phyloP scores from a whole-genome alignment of 2,113 vertebrate species.

The Ochotona princeps region DNA sequence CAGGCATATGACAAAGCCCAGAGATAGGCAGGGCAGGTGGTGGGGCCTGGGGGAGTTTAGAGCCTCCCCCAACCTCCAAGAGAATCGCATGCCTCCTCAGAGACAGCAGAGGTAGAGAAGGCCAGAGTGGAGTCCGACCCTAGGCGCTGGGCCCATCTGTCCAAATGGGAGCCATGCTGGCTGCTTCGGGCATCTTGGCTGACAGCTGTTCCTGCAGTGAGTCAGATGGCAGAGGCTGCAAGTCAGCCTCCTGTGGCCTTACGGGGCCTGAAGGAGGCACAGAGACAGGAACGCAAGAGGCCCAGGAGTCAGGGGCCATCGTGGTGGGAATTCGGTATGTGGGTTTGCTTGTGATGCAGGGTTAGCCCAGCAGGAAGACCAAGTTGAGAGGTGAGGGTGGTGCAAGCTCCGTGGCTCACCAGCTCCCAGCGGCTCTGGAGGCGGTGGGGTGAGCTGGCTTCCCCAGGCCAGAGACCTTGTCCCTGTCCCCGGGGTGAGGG shows the following conservation, averaged over 20 bases:
- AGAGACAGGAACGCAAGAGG: not conserved
- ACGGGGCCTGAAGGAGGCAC: not conserved
- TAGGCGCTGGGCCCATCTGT: conserved; percentile 34
- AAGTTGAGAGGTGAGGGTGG: not conserved
- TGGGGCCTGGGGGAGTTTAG: not conserved
- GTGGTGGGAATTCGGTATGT: fast-evolving
- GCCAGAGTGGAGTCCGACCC: not conserved
- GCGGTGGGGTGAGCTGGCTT: too few species aligned
- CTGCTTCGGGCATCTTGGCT: not conserved
- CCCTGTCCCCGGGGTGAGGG: not conserved
- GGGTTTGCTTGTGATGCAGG: not conserved
- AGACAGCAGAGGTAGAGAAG: not conserved
- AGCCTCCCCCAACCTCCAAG: not conserved
- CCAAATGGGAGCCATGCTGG: not conserved
- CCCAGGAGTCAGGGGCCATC: not conserved
- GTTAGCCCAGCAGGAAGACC: not conserved
- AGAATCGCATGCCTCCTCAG: not conserved
- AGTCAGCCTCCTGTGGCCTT: not conserved
- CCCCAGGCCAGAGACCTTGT: not conserved
- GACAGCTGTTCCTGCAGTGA: not conserved
- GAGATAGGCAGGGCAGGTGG: not conserved
- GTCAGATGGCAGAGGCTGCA: not conserved
- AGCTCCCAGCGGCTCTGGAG: not conserved
- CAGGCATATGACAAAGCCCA: fast-evolving
- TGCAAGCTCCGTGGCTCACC: not conserved